Conservation (phyloP, 2,113 vertebrate genomes). For the Scalopus aquaticus region DNA sequence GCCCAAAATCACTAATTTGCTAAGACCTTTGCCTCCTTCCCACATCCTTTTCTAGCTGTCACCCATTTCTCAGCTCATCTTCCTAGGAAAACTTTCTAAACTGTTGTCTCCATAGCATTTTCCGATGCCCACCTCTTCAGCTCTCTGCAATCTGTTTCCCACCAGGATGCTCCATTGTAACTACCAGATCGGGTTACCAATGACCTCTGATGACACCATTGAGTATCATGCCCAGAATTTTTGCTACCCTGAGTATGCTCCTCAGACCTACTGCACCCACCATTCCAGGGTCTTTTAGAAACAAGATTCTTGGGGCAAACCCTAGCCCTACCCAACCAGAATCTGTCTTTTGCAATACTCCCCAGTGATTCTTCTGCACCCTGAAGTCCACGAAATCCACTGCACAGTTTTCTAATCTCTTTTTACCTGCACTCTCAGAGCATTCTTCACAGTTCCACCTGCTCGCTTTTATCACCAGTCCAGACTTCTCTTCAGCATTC, state of each 20-base stretch:
- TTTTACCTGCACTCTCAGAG: neutral
- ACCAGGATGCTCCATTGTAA: neutral
- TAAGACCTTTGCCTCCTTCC: neutral
- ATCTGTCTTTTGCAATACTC: neutral
- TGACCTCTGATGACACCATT: neutral
- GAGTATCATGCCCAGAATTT: neutral
- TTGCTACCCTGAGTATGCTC: neutral
- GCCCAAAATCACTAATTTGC: neutral
- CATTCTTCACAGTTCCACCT: neutral
- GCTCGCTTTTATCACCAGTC: neutral
- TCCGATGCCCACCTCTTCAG: neutral
- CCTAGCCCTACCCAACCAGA: neutral
- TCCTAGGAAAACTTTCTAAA: neutral
- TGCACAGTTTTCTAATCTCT: neutral
- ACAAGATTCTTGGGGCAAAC: neutral
- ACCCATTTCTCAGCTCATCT: neutral
- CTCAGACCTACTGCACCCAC: neutral
- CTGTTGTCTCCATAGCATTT: neutral
- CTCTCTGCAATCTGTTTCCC: neutral
- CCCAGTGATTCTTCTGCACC: neutral
- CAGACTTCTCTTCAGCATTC: neutral
- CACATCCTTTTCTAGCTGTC: neutral
- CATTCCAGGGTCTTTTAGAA: neutral
- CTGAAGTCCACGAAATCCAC: neutral
- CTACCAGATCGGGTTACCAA: neutral